Percentiles rank a stretch among this genome's conserved stretches.
Evolutionary conservation across 2,797 vertebrate species (phyloP).

Genomic region (Etheostoma nigrum): DNA sequence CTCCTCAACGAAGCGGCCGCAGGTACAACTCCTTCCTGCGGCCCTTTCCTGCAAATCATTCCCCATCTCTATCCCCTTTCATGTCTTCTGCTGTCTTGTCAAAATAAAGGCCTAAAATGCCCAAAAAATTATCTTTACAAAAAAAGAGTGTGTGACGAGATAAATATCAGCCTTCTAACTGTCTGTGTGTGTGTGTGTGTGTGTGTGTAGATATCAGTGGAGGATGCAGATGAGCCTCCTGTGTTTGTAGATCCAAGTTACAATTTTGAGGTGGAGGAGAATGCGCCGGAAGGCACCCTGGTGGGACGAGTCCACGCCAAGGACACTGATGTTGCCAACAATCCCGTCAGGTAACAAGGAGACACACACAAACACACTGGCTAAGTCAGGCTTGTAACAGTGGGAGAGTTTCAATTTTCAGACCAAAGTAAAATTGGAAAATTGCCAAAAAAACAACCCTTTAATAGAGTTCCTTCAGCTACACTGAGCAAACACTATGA

Average conservation of each 20-base stretch:
- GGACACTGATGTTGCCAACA: slow-evolving; percentile 95
- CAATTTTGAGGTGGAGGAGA: slow-evolving; percentile 94
- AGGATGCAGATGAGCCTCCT: slow-evolving; percentile 95
- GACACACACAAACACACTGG: not conserved
- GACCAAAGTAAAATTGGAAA: slow-evolving; percentile 17
- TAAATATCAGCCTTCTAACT: slow-evolving; percentile 2
- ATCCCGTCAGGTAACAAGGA: slow-evolving; percentile 89
- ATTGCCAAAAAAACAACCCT: slow-evolving; percentile 3
- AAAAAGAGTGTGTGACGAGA: not conserved
- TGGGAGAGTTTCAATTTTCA: slow-evolving; percentile 28
- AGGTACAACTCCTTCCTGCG: no score
- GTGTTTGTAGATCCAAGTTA: slow-evolving; percentile 91
- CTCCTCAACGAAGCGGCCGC: no score
- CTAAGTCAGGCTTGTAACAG: not conserved
- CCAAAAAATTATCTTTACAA: no score
- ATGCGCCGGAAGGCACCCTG: slow-evolving; percentile 89
- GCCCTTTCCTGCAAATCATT: no score
- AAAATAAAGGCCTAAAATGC: no score
- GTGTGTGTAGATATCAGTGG: slow-evolving; percentile 83
- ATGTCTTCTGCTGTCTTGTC: no score
- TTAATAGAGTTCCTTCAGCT: slow-evolving; percentile 35
- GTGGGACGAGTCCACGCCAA: slow-evolving; percentile 97
- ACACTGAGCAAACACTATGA: slow-evolving; percentile 41
- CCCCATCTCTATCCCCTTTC: no score
- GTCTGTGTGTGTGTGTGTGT: not conserved